These are phyloP conservation scores for Sycophila sp. DNA, from an alignment of 1,140 invertebrate genomes.

Conservation along the genomic window DNA sequence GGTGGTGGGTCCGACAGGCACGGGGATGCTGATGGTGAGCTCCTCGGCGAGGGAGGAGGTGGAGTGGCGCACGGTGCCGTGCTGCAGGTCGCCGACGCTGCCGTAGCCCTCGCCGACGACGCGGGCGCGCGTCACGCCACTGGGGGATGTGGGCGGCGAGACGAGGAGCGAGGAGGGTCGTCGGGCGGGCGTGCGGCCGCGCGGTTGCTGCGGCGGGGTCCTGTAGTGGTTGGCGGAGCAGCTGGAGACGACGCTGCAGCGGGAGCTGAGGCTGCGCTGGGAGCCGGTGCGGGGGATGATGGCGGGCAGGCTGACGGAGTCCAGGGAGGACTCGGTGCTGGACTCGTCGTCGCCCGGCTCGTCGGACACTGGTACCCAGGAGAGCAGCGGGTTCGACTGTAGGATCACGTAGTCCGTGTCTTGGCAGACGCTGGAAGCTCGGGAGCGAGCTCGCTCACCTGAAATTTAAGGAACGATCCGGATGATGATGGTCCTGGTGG, in stretches of 20 bases:
- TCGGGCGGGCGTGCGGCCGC: constrained; percentile 5
- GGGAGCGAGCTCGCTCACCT: constrained; percentile 49
- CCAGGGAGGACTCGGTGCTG: constrained; percentile 55
- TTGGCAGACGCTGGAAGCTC: constrained; percentile 44
- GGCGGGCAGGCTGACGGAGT: constrained; percentile 41
- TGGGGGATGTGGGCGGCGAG: constrained; percentile 55
- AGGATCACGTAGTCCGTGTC: constrained; percentile 70
- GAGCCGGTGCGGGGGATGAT: constrained; percentile 56
- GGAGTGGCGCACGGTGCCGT: constrained; percentile 31
- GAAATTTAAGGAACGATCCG: too few species aligned
- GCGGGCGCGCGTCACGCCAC: constrained; percentile 50
- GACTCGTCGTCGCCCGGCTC: constrained; percentile 50
- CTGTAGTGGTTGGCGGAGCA: constrained; percentile 37
- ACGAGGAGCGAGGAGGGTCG: constrained; percentile 51
- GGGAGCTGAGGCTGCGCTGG: constrained; percentile 57
- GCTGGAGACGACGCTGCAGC: constrained; percentile 48
- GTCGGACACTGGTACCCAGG: constrained; percentile 65
- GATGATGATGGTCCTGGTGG: too few species aligned
- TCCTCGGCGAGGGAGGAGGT: constrained; percentile 44
- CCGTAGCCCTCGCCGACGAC: constrained; percentile 57
- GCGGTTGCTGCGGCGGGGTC: constrained; percentile 18
- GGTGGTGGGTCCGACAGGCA: constrained; percentile 10
- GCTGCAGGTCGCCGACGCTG: constrained; percentile 39
- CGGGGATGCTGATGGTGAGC: constrained; percentile 41
- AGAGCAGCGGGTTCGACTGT: constrained; percentile 66